Conservation (phyloP, 2,888 invertebrate species). For the Aplocera efformata region DNA sequence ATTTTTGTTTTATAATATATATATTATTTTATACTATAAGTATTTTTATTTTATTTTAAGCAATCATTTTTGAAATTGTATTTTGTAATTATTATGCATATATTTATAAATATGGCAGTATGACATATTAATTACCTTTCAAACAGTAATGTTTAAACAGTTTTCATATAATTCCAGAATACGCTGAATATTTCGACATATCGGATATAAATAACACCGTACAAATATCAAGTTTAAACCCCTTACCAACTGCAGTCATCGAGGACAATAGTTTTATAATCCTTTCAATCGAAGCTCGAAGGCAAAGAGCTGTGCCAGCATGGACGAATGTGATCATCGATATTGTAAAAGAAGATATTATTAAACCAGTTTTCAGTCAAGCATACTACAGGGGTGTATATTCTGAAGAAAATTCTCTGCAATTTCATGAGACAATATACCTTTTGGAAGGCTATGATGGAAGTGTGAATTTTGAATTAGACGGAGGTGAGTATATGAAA, state of each 20-base stretch:
- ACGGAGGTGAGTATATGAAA: constrained; percentile 39
- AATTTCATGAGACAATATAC: constrained; percentile 37
- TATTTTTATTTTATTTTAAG: too few relatives aligned
- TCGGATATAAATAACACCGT: constrained; percentile 32
- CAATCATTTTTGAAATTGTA: too few relatives aligned
- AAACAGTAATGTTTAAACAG: neutral
- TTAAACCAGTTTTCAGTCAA: constrained; percentile 40
- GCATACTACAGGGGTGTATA: constrained; percentile 47
- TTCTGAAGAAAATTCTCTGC: constrained; percentile 32
- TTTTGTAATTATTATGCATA: too few relatives aligned
- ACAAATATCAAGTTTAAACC: constrained; percentile 29
- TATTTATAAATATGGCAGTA: too few relatives aligned
- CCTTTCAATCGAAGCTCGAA: constrained; percentile 51
- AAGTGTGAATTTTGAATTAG: constrained; percentile 40
- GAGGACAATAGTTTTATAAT: constrained; percentile 41
- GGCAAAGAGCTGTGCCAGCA: constrained; percentile 46
- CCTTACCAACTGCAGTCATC: constrained; percentile 35
- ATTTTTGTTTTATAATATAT: too few relatives aligned
- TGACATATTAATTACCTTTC: too few relatives aligned
- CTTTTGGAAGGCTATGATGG: constrained; percentile 44
- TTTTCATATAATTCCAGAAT: constrained; percentile 38
- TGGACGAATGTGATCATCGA: constrained; percentile 44
- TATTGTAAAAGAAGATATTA: constrained; percentile 33
- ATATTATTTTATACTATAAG: too few relatives aligned
- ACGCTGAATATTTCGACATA: constrained; percentile 35